Evolutionary conservation across 2,113 vertebrate species (phyloP).

Genomic region (Donacobius atricapilla): DNA sequence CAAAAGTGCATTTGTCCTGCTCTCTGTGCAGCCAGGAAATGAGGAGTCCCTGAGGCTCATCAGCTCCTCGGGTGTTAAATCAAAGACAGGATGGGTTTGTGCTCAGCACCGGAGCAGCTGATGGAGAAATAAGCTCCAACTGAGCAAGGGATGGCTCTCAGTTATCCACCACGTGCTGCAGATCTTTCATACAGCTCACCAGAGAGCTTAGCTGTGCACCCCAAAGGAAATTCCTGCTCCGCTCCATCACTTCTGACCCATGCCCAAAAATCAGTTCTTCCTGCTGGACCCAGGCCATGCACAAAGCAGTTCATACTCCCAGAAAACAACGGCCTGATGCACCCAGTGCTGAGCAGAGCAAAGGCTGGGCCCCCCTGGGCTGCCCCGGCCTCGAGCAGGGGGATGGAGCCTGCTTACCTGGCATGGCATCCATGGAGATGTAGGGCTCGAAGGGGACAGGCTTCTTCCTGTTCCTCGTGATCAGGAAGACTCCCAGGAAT

Average conservation of each 20-base stretch:
- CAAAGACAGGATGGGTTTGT: neutral
- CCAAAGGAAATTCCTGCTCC: neutral
- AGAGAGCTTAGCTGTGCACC: neutral
- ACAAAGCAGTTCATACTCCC: neutral
- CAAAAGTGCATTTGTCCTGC: neutral
- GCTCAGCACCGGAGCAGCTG: neutral
- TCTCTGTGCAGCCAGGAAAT: neutral
- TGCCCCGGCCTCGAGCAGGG: neutral
- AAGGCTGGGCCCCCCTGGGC: neutral
- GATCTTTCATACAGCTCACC: neutral
- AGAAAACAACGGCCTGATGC: neutral
- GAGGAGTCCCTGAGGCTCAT: neutral
- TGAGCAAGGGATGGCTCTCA: neutral
- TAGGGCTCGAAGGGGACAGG: conserved; percentile 89
- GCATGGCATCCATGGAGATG: conserved; percentile 91
- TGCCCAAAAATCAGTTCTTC: neutral
- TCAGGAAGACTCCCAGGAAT: conserved; percentile 90
- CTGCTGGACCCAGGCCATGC: neutral
- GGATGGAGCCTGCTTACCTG: conserved; percentile 73
- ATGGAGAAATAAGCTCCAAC: neutral
- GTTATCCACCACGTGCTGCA: neutral
- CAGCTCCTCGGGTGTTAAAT: neutral
- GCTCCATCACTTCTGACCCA: neutral
- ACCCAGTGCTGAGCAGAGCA: neutral
- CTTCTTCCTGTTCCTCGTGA: conserved; percentile 87